Evolutionary conservation across 2,797 vertebrate genomes (phyloP).

Genomic region (Malurus splendens): DNA sequence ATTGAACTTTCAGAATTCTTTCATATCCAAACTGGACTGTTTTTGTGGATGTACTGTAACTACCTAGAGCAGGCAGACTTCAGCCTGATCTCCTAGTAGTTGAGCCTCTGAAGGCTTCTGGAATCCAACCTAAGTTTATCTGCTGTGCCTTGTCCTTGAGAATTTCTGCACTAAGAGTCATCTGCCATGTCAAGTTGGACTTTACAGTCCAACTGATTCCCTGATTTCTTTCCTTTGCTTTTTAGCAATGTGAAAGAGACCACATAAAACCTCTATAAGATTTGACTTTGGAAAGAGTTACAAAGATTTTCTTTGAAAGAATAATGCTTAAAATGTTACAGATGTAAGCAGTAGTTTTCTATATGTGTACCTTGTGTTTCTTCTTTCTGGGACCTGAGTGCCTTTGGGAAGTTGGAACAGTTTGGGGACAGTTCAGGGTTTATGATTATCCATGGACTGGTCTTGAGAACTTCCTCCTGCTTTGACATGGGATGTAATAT

Average conservation of each 20-base stretch:
- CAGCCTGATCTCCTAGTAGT: not conserved
- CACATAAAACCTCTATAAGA: accelerated
- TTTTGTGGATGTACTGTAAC: not conserved
- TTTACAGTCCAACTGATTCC: not conserved
- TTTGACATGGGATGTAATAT: not conserved
- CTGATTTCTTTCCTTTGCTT: not conserved
- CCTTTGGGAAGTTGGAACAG: not conserved
- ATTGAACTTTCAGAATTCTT: not conserved
- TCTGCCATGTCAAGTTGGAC: not conserved
- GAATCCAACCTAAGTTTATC: not conserved
- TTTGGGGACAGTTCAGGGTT: not conserved
- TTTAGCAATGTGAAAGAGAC: not conserved
- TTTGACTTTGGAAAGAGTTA: not conserved
- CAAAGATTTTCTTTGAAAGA: not conserved
- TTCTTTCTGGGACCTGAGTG: not conserved
- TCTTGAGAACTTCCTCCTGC: not conserved
- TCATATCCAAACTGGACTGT: not conserved
- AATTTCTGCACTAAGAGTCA: not conserved
- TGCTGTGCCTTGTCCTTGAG: not conserved
- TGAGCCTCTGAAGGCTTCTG: not conserved
- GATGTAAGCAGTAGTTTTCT: not conserved
- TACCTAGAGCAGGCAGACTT: not conserved
- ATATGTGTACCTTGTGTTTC: not conserved
- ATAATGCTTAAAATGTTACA: not conserved
- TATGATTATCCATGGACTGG: not conserved